These are phyloP conservation scores for Lasaia peninsularis DNA, from an alignment of 1,140 invertebrate genomes.

Conservation along the genomic window DNA sequence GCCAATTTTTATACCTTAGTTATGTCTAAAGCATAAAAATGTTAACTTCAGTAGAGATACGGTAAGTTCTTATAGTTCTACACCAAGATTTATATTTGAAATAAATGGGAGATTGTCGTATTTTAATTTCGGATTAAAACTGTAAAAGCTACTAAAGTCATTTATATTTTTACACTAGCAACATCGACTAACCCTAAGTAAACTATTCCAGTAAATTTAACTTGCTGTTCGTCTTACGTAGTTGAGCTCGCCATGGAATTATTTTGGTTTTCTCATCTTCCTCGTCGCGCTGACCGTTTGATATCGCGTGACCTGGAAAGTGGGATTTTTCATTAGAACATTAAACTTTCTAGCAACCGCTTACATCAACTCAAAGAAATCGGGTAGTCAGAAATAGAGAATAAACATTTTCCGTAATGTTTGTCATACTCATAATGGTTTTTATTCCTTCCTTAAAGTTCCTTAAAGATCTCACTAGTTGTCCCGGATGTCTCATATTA, in stretches of 20 bases:
- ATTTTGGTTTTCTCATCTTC: constrained; percentile 82
- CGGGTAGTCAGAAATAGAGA: no score
- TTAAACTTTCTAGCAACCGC: no score
- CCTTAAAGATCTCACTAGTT: no score
- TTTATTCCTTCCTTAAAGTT: no score
- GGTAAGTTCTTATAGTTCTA: constrained; percentile 1
- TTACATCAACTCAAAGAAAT: no score
- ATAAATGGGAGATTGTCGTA: constrained; percentile 7
- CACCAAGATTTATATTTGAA: constrained; percentile 9
- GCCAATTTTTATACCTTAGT: constrained; percentile 1
- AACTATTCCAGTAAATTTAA: constrained; percentile 84
- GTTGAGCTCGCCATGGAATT: constrained; percentile 91
- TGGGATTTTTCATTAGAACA: no score
- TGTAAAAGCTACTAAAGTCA: constrained; percentile 13
- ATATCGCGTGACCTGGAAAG: constrained; percentile 53
- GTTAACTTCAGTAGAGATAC: constrained; percentile 2
- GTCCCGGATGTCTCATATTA: no score
- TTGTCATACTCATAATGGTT: no score
- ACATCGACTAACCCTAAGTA: constrained; percentile 20
- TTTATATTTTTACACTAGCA: constrained; percentile 25
- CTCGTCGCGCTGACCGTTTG: constrained; percentile 70
- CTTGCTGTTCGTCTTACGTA: constrained; percentile 92
- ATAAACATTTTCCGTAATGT: no score
- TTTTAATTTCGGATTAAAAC: constrained; percentile 13
- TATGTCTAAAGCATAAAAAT: constrained; percentile 8